These are phyloP conservation scores for Eupeodes latifasciatus DNA, from an alignment of 2,888 invertebrate genomes.

Conservation along the genomic window DNA sequence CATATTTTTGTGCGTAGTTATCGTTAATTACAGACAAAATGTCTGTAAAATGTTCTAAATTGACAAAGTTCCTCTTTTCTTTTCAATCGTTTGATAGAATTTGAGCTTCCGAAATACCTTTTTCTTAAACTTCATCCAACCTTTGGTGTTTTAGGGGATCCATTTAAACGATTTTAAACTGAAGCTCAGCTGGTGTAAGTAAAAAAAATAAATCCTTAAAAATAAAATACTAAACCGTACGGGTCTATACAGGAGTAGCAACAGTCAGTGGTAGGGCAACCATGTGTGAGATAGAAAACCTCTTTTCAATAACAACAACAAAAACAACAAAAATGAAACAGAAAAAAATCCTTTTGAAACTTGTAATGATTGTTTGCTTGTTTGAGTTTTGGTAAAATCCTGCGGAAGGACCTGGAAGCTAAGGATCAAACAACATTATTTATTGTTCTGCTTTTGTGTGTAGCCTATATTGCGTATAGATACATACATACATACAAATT, in stretches of 20 bases:
- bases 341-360: conserved; percentile 67
- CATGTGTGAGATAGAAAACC: conserved; percentile 36
- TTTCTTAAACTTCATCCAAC: neutral
- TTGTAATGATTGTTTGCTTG: conserved; percentile 74
- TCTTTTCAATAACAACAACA: conserved; percentile 24
- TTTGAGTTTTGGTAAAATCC: conserved; percentile 66
- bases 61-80: neutral
- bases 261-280: neutral
- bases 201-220: conserved; percentile 35
- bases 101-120: neutral
- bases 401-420: conserved; percentile 43
- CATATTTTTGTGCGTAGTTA: too few relatives aligned
- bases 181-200: conserved; percentile 12
- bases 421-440: conserved; percentile 72
- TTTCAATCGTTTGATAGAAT: neutral
- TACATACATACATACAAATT: conserved; percentile 28
- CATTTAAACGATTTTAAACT: conserved; percentile 34
- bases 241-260: too few relatives aligned
- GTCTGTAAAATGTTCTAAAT: neutral
- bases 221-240: conserved; percentile 50
- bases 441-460: conserved; percentile 44
- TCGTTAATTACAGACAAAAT: too few relatives aligned
- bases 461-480: neutral
- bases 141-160: conserved; percentile 23
- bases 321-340: neutral